A percentile compares a stretch with the other conserved stretches of the same genome.
Evolutionary conservation across 2,888 invertebrate genomes (phyloP).

Genomic region (Pollenia amentaria): DNA sequence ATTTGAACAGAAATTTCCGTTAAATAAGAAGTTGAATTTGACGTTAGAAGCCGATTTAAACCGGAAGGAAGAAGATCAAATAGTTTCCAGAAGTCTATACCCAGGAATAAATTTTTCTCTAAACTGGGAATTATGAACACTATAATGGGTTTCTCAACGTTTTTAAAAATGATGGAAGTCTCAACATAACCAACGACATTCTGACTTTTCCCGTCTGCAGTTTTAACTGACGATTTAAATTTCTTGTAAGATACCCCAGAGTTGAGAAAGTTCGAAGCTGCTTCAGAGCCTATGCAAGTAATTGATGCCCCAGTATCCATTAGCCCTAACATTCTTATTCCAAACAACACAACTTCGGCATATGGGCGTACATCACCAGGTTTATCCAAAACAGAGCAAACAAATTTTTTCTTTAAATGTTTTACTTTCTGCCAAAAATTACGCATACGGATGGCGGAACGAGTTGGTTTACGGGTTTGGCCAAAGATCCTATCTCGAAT

Average conservation of each 20-base stretch:
- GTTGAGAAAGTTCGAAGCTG: too few relatives aligned
- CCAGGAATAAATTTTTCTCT: neutral
- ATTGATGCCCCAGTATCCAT: neutral
- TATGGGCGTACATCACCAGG: neutral
- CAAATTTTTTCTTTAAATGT: neutral
- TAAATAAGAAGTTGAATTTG: neutral
- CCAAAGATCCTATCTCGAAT: too few relatives aligned
- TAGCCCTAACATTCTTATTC: neutral
- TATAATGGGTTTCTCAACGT: too few relatives aligned
- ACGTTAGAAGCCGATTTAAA: neutral
- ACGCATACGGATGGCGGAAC: neutral
- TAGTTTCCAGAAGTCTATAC: neutral
- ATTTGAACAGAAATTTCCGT: neutral
- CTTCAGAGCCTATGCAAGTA: neutral
- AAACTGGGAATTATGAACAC: neutral
- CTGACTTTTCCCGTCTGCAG: too few relatives aligned
- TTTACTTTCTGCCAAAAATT: neutral
- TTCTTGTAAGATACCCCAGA: too few relatives aligned
- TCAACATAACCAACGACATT: neutral
- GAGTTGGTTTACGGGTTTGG: neutral
- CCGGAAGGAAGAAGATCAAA: neutral
- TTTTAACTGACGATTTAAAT: too few relatives aligned
- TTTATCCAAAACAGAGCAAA: conserved; percentile 6
- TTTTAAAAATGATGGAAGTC: too few relatives aligned
- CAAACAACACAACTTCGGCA: neutral